Base-by-base conservation (phyloP, 1,140 invertebrate genomes). In the Tetramorium simillimum region DNA sequence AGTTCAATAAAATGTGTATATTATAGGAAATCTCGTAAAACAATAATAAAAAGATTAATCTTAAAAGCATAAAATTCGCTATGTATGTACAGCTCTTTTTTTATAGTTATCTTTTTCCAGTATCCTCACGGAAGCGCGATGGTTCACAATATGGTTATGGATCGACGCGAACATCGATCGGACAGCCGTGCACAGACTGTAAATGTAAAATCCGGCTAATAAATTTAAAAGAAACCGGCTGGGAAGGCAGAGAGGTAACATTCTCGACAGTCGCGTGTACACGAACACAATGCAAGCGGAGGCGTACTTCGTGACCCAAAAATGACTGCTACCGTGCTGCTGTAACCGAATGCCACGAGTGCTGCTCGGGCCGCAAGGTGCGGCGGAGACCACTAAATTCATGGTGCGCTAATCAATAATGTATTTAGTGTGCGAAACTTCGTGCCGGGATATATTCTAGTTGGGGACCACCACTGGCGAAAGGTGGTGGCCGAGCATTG, bases 351-450 rank as follows among this genome's bases (percentile, higher is more conserved):
- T 56, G 33, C 46, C 46, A 81, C 33, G 46, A 81, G n/a, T 40
- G 37, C 49, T 81, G 33, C 33, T 33, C 53, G 53, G n/a, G 37
- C 43, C 65, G 85, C 62, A 63, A 72, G 67, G 14, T 5, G 24
- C 46, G 46, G 51, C 46, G 33, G 62, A 85, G 60, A 80, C 43
- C 67, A 33, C 37, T 77, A 82, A 78, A 90, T 78, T 90, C 88
- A 62, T 69, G 49, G 40, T 16, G 33, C 70, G 72, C 78, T 89
- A 87, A 89, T 89, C 89, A 89, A 90, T 90, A 86, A 87, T 89
- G 85, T 87, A 89, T 87, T 70, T 84, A 43, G 51, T 43, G 70
- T 84, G 56, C 70, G 65, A 46, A 89, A 89, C 84, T 89, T 78
- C 53, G 85, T 60, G 67, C 88, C 53, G 62, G 88, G 28, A 37